These are phyloP conservation scores for Akabosia matsudoensis DNA, from an alignment of 1,140 invertebrate genomes.

Conservation along the genomic window DNA sequence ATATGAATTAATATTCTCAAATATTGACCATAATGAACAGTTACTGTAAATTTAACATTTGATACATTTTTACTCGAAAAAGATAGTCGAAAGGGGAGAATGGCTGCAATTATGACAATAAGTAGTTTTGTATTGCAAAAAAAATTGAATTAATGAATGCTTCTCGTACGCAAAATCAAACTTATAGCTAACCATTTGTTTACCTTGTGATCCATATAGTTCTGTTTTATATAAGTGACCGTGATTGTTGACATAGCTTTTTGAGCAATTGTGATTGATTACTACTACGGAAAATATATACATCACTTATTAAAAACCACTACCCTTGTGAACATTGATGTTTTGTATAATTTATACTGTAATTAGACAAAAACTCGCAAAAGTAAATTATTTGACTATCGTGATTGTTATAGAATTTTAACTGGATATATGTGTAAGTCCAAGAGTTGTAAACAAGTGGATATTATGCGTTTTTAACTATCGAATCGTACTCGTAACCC, in stretches of 20 bases:
- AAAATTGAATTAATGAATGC: not conserved
- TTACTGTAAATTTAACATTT: too few relatives aligned
- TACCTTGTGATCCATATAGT: not conserved
- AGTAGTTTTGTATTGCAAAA: not conserved
- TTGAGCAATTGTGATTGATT: conserved; percentile 17
- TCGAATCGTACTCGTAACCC: too few relatives aligned
- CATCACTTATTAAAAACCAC: too few relatives aligned
- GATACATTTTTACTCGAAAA: too few relatives aligned
- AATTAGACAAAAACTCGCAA: not conserved
- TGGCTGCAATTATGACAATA: conserved; percentile 19
- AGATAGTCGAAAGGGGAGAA: too few relatives aligned
- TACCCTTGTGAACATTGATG: too few relatives aligned
- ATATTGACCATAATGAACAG: not conserved
- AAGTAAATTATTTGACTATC: not conserved
- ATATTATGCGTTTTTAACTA: too few relatives aligned
- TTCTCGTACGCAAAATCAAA: not conserved
- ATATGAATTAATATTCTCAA: not conserved
- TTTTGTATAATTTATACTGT: not conserved
- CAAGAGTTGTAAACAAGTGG: too few relatives aligned
- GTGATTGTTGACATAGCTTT: conserved; percentile 3
- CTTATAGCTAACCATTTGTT: not conserved
- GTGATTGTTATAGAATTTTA: not conserved
- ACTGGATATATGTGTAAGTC: not conserved
- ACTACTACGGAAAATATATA: too few relatives aligned
- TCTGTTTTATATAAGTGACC: conserved; percentile 2